A percentile compares a stretch with the other conserved stretches of the same genome.
Evolutionary conservation across 2,888 invertebrate genomes (phyloP).

Genomic region (Automeris io): DNA sequence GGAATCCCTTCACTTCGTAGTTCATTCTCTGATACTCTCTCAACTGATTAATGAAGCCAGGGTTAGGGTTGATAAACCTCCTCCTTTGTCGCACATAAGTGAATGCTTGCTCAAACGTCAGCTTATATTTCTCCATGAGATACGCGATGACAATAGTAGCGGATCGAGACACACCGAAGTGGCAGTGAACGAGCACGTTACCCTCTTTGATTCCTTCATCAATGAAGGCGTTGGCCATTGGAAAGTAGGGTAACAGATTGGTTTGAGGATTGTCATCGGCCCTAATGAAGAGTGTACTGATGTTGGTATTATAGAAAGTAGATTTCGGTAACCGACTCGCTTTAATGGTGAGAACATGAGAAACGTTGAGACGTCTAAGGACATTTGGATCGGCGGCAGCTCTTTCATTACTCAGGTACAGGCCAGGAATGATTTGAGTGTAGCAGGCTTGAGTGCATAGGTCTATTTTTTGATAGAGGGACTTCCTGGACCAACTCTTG

Average conservation of each 20-base stretch:
- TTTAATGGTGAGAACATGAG: constrained; percentile 69
- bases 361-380: constrained; percentile 56
- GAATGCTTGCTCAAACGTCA: constrained; percentile 92
- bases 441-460: constrained; percentile 64
- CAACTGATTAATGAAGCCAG: constrained; percentile 95
- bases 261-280: constrained; percentile 63
- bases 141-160: constrained; percentile 97
- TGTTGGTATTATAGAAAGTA: constrained; percentile 48
- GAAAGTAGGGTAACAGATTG: constrained; percentile 66
- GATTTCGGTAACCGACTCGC: constrained; percentile 54
- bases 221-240: constrained; percentile 67
- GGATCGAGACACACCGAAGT: constrained; percentile 95
- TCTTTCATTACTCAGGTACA: constrained; percentile 64
- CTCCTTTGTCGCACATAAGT: constrained; percentile 89
- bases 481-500: constrained; percentile 54
- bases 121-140: constrained; percentile 91
- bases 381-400: constrained; percentile 54
- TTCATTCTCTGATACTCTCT: constrained; percentile 76
- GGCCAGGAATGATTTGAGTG: constrained; percentile 54
- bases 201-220: constrained; percentile 79
- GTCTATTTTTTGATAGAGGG: constrained; percentile 55
- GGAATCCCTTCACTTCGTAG: constrained; percentile 52
- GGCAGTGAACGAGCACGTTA: constrained; percentile 93
- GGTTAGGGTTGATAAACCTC: constrained; percentile 94
- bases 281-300: constrained; percentile 65